Conservation (phyloP, 2,113 vertebrate genomes). For the Nannospalax galili region DNA sequence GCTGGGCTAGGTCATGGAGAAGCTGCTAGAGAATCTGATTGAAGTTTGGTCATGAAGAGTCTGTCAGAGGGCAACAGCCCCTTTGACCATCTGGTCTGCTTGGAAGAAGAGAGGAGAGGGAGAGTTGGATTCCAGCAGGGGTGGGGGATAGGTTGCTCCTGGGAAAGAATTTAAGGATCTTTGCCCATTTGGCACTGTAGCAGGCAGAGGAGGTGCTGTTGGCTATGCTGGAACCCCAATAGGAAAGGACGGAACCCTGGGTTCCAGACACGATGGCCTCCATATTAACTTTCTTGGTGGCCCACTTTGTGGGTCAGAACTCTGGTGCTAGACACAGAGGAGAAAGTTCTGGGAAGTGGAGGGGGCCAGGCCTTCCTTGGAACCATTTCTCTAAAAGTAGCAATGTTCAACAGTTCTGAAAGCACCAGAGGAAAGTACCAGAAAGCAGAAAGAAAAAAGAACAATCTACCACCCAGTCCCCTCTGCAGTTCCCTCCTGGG, state of each 20-base stretch:
- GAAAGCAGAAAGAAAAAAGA: background rate
- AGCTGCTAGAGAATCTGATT: background rate
- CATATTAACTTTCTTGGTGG: background rate
- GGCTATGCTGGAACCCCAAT: background rate
- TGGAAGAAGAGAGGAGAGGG: background rate
- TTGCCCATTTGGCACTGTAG: background rate
- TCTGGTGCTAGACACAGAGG: background rate
- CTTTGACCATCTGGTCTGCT: background rate
- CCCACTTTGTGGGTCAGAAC: background rate
- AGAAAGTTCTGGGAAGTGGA: background rate
- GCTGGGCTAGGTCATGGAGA: background rate
- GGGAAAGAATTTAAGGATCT: background rate
- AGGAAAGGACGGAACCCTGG: background rate
- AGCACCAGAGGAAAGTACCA: background rate
- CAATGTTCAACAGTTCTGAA: background rate
- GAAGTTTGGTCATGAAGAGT: background rate
- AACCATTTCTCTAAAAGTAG: background rate
- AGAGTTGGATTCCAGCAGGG: background rate
- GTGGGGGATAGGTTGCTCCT: background rate
- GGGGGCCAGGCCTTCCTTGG: background rate
- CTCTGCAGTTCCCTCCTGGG: background rate
- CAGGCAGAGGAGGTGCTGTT: accelerated
- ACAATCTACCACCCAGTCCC: background rate
- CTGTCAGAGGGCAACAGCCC: background rate
- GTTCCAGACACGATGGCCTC: background rate